Evolutionary conservation across 2,888 invertebrate species (phyloP), one percentile per base, ranked within the genome.

Genomic region (Smittia aterrima): DNA sequence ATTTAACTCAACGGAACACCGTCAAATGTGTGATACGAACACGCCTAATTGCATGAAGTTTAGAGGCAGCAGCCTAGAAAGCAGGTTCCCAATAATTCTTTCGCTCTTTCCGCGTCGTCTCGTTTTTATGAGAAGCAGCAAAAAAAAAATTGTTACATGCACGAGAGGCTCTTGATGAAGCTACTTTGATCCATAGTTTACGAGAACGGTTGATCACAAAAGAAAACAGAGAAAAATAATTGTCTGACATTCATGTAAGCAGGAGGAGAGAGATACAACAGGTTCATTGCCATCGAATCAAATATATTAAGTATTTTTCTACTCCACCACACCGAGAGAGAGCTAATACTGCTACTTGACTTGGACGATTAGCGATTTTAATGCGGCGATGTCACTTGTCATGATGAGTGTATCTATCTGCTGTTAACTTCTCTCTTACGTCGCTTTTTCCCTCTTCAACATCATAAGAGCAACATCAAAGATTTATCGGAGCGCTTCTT

Each of bases 331-430:
- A 53, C 24, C 22, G 58, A 58, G 72, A n/a, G n/a, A n/a, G n/a
- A 72, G 72, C 72, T 72, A 72, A 72, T 72, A 62, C 20, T 72
- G 72, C 72, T 72, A 72, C 72, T 72, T 72, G 62, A 72, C 72
- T 72, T 40, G 25, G 27, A 20, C 54, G 72, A 72, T 72, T 72
- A 72, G 72, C 62, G 62, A 72, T 62, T 72, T 72, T 72, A 72
- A 72, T 72, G 72, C 62, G 62, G 72, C 62, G 62, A 72, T 72
- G 72, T 72, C 72, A 72, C 72, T 72, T 72, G 72, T 72, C 72
- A 72, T 68, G 47, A 72, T 72, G 72, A 72, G 72, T 72, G 72
- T 72, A 62, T 72, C 38, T 62, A 1, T 62, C 16, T 62, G 72
- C 62, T 72, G 72, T 38, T 67, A 24, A 70, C 47, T 53, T n/a